Base-by-base conservation (phyloP, 2,888 invertebrate genomes). In the Eucriotettix oculatus region DNA sequence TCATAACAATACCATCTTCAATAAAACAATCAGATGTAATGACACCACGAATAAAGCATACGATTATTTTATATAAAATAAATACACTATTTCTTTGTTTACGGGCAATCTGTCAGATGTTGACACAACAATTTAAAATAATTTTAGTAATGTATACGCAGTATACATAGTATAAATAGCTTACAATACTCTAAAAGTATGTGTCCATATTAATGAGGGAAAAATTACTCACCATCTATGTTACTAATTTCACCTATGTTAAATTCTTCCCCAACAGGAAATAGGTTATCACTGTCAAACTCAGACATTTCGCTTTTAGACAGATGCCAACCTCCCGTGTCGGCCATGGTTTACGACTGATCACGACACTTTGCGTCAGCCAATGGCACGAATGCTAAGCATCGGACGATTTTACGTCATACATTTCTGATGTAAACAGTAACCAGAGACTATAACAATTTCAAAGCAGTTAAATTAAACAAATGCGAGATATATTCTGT, bases 201-300 rank as follows among this genome's bases (percentile, higher is more conserved):
- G n/a, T 58, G 17, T 62, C 54, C 64, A 66, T 65, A 62, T n/a
- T 10, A 29, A n/a, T 40, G 40, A 17, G 16, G 61, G 64, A 44
- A 57, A 43, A 59, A 54, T 58, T 63, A 71, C 73, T 74, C 76
- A 84, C 86, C 86, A 74, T 86, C 85, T 66, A 86, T 79, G 70
- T 83, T 85, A 66, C 79, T 77, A 55, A 86, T 77, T 69, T 85
- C 86, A 64, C 80, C 79, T 43, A 84, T 75, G 72, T 82, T 83
- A 69, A 85, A 85, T 58, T 79, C 80, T 67, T 82, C 82, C 65
- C 68, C 72, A 9, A 73, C 65, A 60, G 73, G 69, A 69, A 78
- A 77, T 69, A 72, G 72, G 61, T 74, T 69, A 68, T 65, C 65
- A 72, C 73, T 65, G 69, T 72, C 74, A 75, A 74, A 70, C 69